Conservation (phyloP, 2,888 invertebrate species). For the Leucania comma region DNA sequence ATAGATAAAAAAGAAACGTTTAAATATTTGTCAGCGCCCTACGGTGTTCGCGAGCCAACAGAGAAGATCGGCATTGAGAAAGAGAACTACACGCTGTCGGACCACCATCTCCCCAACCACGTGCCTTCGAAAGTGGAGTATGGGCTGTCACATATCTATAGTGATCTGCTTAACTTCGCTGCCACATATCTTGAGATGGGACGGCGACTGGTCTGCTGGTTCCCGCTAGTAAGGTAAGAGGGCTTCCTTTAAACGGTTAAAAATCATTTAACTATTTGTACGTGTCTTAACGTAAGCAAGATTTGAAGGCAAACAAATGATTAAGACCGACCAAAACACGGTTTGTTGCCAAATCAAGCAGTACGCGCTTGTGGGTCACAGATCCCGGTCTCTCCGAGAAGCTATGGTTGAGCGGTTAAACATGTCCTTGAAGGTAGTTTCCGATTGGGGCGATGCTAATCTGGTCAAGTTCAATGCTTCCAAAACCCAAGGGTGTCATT, state of each 20-base stretch:
- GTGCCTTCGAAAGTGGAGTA: conserved; percentile 97
- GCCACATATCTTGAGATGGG: conserved; percentile 94
- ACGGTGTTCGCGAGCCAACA: conserved; percentile 98
- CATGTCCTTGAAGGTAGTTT: too few relatives aligned
- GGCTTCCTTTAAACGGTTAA: background rate
- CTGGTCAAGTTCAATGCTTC: too few relatives aligned
- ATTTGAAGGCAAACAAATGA: background rate
- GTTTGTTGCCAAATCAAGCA: too few relatives aligned
- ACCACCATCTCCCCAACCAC: conserved; percentile 93
- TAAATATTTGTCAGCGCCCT: conserved; percentile 94
- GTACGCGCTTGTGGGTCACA: too few relatives aligned
- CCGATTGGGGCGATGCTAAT: too few relatives aligned
- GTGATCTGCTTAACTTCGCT: conserved; percentile 96
- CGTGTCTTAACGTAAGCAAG: background rate
- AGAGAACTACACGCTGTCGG: conserved; percentile 91
- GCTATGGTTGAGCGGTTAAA: too few relatives aligned
- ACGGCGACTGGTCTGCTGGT: conserved; percentile 98
- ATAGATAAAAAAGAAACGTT: background rate
- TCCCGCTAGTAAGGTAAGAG: conserved; percentile 96
- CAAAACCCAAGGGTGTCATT: too few relatives aligned
- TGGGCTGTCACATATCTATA: conserved; percentile 94
- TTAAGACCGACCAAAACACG: too few relatives aligned
- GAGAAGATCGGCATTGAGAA: conserved; percentile 95
- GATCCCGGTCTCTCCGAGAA: too few relatives aligned
- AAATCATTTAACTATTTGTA: background rate